A percentile compares a stretch with the other conserved stretches of the same genome.
Conservation (phyloP, 2,797 vertebrate species). For the Ispidina lecontei region DNA sequence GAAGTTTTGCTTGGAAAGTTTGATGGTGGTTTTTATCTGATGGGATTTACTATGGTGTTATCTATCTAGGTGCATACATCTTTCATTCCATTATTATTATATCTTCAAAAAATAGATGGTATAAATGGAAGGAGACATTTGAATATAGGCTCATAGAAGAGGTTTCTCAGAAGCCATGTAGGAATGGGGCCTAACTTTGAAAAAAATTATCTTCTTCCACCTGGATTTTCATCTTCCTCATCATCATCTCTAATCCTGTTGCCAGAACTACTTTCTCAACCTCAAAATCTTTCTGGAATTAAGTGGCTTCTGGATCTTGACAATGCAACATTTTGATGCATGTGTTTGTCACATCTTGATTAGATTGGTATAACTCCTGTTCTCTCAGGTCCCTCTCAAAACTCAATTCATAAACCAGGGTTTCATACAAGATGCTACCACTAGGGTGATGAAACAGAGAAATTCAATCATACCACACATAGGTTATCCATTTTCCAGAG, state of each 20-base stretch:
- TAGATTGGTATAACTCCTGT: conserved; percentile 60
- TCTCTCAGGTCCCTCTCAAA: conserved; percentile 61
- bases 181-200: background rate
- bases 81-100: conserved; percentile 21
- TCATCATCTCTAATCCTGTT: conserved; percentile 10
- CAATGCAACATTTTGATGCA: conserved; percentile 65
- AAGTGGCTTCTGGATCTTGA: conserved; percentile 62
- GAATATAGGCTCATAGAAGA: background rate
- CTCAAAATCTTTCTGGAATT: conserved; percentile 64
- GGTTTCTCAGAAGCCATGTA: background rate
- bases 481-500: conserved; percentile 66
- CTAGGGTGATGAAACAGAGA: conserved; percentile 63
- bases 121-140: background rate
- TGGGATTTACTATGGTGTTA: conserved; percentile 15
- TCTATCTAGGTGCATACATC: background rate
- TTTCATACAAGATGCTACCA: conserved; percentile 64
- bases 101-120: background rate
- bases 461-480: conserved; percentile 60
- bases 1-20: background rate
- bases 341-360: conserved; percentile 68
- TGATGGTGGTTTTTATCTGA: background rate
- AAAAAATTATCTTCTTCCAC: background rate
- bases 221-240: background rate
- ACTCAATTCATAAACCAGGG: conserved; percentile 67
- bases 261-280: conserved; percentile 10